These are phyloP conservation scores for Solea solea DNA, from an alignment of 2,113 vertebrate species.

Conservation along the genomic window DNA sequence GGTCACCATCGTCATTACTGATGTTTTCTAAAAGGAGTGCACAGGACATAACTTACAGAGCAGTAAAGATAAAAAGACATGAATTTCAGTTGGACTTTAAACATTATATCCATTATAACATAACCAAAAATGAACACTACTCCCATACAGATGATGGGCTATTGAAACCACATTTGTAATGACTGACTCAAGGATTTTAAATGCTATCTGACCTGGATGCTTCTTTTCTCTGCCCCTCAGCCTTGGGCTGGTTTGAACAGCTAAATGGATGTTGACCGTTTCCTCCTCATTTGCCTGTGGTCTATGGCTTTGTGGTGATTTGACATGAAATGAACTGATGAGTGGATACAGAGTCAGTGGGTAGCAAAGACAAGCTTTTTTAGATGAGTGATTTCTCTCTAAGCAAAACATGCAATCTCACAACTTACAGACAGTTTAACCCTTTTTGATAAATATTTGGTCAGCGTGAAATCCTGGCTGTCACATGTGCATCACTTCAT, in stretches of 20 bases:
- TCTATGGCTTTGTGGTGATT: constrained; percentile 64
- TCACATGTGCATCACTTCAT: constrained; percentile 3
- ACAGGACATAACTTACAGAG: not conserved
- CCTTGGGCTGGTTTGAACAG: constrained; percentile 12
- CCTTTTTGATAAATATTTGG: constrained; percentile 16
- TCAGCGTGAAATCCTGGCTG: constrained; percentile 19
- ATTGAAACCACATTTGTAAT: not conserved
- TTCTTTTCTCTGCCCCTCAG: not conserved
- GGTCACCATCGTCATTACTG: not conserved
- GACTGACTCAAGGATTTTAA: constrained; percentile 13
- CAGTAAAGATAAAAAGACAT: not conserved
- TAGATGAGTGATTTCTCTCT: constrained; percentile 46
- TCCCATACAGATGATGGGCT: constrained; percentile 9
- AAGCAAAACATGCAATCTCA: constrained; percentile 65
- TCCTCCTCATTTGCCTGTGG: not conserved
- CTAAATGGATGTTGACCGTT: not conserved
- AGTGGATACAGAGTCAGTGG: constrained; percentile 28
- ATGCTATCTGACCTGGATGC: not conserved
- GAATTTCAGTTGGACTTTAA: constrained; percentile 37
- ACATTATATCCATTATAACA: not conserved
- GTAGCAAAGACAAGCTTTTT: constrained; percentile 44
- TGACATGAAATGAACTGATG: constrained; percentile 5
- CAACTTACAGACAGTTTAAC: constrained; percentile 7
- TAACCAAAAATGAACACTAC: not conserved
- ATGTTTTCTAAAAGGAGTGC: not conserved